Evolutionary conservation across 2,797 vertebrate genomes (phyloP), one percentile per base, ranked within the genome.

Genomic region (Nyctibius grandis): DNA sequence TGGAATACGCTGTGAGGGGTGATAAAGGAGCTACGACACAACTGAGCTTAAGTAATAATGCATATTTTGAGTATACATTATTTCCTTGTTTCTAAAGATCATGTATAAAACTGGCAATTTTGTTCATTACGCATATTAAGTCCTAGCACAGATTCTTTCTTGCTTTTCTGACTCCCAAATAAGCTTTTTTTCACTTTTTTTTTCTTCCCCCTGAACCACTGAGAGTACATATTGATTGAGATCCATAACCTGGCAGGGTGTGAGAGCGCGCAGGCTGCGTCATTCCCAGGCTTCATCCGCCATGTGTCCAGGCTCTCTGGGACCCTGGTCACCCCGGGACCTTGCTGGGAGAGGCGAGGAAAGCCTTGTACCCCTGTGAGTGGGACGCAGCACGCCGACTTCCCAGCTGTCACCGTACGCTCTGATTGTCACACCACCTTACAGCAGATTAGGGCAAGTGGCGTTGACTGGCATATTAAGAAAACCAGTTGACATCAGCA

Each of bases 161-260:
- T 98, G 94, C 96, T 98, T 94, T 97, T 98, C 97, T 98, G 97
- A 97, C 96, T 98, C 97, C 97, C 91, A 78, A 98, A 97, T 97
- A 98, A 87, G 97, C 93, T 97, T 93, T 97, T 97, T 70, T 51
- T 19, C 95, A n/a, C 97, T 97, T 14, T 6, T 16, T 56, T n/a
- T 28, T 21, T 1, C 7, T n/a, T 13, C 80, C 95, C 14, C 34
- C 28, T 31, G 38, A 81, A 54, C 34, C 36, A 25, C 74, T 2
- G 21, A 80, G 82, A 57, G 4, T 4, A 48, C 0, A 0, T 97
- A 98, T 97, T 96, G 96, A 98, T 98, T 97, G 97, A 98, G 98
- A 97, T 95, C 96, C 97, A 67, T 93, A 95, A 96, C 96, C 95
- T 76, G 93, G 65, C 95, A 87, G 84, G 20, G 94, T 98, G 96